Conservation (phyloP, 2,888 invertebrate species). For the Brenthis daphne region DNA sequence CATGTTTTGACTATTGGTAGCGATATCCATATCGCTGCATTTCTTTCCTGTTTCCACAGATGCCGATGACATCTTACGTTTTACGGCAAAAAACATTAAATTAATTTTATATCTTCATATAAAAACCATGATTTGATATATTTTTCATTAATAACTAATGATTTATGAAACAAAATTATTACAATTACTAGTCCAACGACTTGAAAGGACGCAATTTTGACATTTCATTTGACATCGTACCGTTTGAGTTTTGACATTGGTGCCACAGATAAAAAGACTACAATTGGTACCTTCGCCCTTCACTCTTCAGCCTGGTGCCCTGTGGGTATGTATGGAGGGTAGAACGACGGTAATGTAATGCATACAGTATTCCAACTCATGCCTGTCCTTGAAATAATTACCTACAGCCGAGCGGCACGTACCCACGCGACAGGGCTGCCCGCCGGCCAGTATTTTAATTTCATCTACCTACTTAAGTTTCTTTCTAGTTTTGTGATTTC, state of each 20-base stretch:
- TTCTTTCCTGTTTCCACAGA: conserved; percentile 51
- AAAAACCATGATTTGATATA: conserved; percentile 10
- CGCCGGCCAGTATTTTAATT: too few species aligned
- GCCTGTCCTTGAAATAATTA: too few species aligned
- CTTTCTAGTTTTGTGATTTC: too few species aligned
- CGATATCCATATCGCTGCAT: conserved; percentile 53
- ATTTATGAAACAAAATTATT: neutral
- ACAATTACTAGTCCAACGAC: conserved; percentile 3
- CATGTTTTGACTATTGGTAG: conserved; percentile 52
- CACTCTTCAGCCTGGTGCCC: too few species aligned
- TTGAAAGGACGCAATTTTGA: conserved; percentile 6
- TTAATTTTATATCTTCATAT: conserved; percentile 24
- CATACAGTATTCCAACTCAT: too few species aligned
- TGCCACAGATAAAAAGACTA: neutral
- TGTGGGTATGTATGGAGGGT: too few species aligned
- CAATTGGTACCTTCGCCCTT: neutral
- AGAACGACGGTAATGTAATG: too few species aligned
- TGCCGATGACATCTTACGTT: conserved; percentile 49
- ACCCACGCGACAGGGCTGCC: too few species aligned
- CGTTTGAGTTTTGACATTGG: neutral
- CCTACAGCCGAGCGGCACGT: too few species aligned
- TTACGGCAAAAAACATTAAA: conserved; percentile 16
- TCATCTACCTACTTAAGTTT: too few species aligned
- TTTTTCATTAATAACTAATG: conserved; percentile 10
- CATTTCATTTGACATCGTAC: neutral